Evolutionary conservation across 2,888 invertebrate genomes (phyloP).

Genomic region (Drosophila anomalata): DNA sequence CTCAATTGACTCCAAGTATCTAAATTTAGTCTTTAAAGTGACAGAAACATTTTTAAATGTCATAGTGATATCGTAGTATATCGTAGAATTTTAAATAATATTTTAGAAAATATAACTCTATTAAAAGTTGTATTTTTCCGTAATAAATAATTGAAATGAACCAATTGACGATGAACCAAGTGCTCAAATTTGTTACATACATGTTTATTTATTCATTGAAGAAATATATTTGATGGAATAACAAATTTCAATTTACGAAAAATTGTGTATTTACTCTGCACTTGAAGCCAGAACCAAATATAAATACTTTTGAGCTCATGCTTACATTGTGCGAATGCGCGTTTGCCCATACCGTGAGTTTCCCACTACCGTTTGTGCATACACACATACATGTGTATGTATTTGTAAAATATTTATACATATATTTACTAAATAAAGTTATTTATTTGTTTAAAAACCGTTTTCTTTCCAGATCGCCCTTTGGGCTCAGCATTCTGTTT

Average conservation of each 20-base stretch:
- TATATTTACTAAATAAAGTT: not conserved
- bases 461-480: not conserved
- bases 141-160: too few relatives aligned
- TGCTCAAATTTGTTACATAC: too few relatives aligned
- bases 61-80: too few relatives aligned
- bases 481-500: too few relatives aligned
- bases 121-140: too few relatives aligned
- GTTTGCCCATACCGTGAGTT: conserved; percentile 28
- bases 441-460: not conserved
- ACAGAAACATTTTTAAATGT: too few relatives aligned
- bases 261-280: conserved; percentile 38
- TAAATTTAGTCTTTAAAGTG: too few relatives aligned
- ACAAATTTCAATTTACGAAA: conserved; percentile 25
- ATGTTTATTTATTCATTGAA: not conserved
- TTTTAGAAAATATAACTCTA: too few relatives aligned
- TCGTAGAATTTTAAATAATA: too few relatives aligned
- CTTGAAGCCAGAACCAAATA: conserved; percentile 38
- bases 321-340: conserved; percentile 29
- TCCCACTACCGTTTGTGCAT: conserved; percentile 21
- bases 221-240: not conserved
- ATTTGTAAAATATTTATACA: not conserved
- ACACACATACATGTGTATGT: not conserved
- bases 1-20: too few relatives aligned
- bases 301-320: conserved; percentile 28
- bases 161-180: too few relatives aligned